Percentiles rank a stretch among this genome's conserved stretches.
phyloP scores from a whole-genome alignment of 2,888 invertebrate genomes.

The Busseola fusca region DNA sequence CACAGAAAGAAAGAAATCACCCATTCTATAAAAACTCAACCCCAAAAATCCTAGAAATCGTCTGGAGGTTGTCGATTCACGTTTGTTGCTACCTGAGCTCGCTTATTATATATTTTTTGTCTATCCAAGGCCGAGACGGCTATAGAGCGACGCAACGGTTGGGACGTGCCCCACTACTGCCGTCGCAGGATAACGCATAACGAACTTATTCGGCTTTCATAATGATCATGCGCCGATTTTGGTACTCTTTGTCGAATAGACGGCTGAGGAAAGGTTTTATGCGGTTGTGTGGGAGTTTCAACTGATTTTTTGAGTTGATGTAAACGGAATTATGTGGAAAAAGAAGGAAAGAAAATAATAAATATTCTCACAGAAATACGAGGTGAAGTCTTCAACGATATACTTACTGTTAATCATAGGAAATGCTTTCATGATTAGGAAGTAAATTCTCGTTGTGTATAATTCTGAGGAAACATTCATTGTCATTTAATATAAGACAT shows the following conservation, averaged over 20 bases:
- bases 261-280: constrained; percentile 15
- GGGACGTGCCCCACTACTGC: constrained; percentile 54
- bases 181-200: constrained; percentile 65
- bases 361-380: background rate
- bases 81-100: constrained; percentile 74
- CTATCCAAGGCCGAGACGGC: constrained; percentile 69
- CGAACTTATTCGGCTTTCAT: constrained; percentile 58
- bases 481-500: background rate
- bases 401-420: background rate
- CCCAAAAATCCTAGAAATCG: constrained; percentile 44
- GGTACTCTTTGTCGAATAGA: constrained; percentile 36
- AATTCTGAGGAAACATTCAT: background rate
- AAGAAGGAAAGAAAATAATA: too few relatives aligned
- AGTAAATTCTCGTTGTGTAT: background rate
- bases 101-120: constrained; percentile 64
- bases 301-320: constrained; percentile 2
- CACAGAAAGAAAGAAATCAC: constrained; percentile 33
- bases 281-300: constrained; percentile 8
- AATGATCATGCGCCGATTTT: constrained; percentile 49
- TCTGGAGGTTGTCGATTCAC: constrained; percentile 66
- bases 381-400: background rate
- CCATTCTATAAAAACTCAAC: constrained; percentile 20
- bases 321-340: background rate
- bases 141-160: constrained; percentile 61
- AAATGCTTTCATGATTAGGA: background rate